Base-by-base conservation (phyloP, 2,888 invertebrate species). In the Octonoba sinensis region DNA sequence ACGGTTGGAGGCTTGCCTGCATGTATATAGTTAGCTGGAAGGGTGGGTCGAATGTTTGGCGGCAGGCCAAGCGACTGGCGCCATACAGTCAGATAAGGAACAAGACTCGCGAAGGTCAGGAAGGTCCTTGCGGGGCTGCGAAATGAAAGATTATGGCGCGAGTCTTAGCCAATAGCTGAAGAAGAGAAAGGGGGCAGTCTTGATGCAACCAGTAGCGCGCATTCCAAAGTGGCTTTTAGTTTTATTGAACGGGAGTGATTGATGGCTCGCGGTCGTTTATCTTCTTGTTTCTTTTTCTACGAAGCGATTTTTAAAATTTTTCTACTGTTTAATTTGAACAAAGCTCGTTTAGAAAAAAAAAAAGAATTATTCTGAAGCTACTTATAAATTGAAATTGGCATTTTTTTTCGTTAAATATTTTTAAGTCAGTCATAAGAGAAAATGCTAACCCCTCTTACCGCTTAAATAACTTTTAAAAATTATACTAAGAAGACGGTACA, bases 71-170 rank as follows among this genome's bases (percentile, higher is more conserved):
- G 20, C 46, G 47, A 57, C 67, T 74, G 81, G 81, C 81, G 81
- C 81, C 81, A 69, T 27, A 27, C 22, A 69, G 74, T 56, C 27
- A 62, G 64, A 69, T 67, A 81, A 73, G 60, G 27, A 81, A 72
- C 47, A 51, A 56, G 69, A 67, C 69, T 56, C 49, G 69, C 64
- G 74, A 81, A 81, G 81, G 81, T 81, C 64, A 81, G 78, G 72
- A 77, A 77, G 71, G 77, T 77, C 77, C 77, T 77, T 47, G 46
- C 66, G 27, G 73, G 27, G 24, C 65, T 54, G 74, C 57, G 47
- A 73, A 24, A 3, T 46, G 27, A 18, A 24, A 51, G 15, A 51
- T 16, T 70, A 59, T 44, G 64, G 1, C 11, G 64, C 18, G 36
- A 24, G 62, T 16, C 36, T n/a, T 12, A 24, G 36, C 56, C 15